Evolutionary conservation across 1,140 invertebrate species (phyloP), one percentile per base, ranked within the genome.

Genomic region (Vanessa atalanta): DNA sequence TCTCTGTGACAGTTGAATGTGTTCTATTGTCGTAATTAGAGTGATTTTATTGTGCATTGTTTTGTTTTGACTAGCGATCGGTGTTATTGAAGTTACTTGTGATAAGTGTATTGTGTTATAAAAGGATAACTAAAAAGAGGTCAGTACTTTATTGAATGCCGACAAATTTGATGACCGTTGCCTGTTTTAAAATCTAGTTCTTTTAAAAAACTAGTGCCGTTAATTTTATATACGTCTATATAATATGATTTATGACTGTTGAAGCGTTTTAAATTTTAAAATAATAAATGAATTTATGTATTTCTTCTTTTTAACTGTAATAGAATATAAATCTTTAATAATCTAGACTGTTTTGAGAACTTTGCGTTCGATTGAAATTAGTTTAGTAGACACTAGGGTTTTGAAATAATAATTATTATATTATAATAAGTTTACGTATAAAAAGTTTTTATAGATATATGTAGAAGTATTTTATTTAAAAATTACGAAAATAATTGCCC

Each of bases 91-190:
- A 50, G 3, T 57, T 57, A 23, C n/a, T 23, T 26, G n/a, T 73
- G 72, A 64, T 50, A 70, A 74, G 23, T 65, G 51, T 69, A 64
- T 70, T 53, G 37, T 75, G 57, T 57, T 47, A 37, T 71, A 57
- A 74, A 77, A 74, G 77, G 74, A 75, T 73, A 73, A 50, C 31
- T 47, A 68, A 6, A 68, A 53, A 78, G 65, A 84, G 83, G 81
- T 83, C 77, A 81, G 81, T 81, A 71, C 70, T 77, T 77, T 78
- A 70, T 83, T 74, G 68, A 70, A 20, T 47, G 71, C 55, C 72
- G 68, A 70, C 60, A 55, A 23, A 50, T 66, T 71, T 66, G 50
- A 61, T 61, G 57, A 47, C 47, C 68, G 68, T 70, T 70, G 68
- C 48, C 68, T 63, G 53, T 69, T 47, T 57, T 69, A 47, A 69